These are phyloP conservation scores for Sorex fumeus DNA, from an alignment of 2,113 vertebrate genomes.

Conservation along the genomic window DNA sequence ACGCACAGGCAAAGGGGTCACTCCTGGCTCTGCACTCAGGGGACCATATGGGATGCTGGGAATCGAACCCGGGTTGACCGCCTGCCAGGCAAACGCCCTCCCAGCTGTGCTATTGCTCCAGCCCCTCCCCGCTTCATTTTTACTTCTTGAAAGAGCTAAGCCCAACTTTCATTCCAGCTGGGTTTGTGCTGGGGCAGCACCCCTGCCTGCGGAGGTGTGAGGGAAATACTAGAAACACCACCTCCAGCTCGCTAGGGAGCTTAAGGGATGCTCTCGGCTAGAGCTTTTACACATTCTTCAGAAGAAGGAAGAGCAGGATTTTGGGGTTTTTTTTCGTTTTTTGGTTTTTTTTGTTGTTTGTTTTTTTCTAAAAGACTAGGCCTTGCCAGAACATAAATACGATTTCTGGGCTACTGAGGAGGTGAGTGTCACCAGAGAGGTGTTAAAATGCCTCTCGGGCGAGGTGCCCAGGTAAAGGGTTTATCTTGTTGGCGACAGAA, in stretches of 20 bases:
- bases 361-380: constrained; percentile 32
- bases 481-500: constrained; percentile 17
- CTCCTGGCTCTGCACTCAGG: too few species aligned
- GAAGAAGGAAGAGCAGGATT: constrained; percentile 32
- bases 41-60: too few species aligned
- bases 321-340: background rate
- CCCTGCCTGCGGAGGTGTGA: background rate
- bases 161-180: constrained; percentile 16
- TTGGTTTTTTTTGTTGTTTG: too few species aligned
- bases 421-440: background rate
- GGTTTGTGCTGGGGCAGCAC: background rate
- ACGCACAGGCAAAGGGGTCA: too few species aligned
- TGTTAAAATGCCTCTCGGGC: constrained; percentile 18
- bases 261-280: constrained; percentile 6
- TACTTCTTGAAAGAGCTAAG: constrained; percentile 22
- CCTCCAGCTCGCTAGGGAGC: background rate
- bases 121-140: background rate
- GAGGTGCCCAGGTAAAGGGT: background rate
- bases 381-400: background rate
- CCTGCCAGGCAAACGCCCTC: too few species aligned
- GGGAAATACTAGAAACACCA: background rate
- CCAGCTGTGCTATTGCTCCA: too few species aligned
- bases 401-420: constrained; percentile 32
- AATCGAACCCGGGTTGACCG: too few species aligned
- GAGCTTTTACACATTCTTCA: background rate